Evolutionary conservation across 2,113 vertebrate species (phyloP).

Genomic region (Carassius carassius): DNA sequence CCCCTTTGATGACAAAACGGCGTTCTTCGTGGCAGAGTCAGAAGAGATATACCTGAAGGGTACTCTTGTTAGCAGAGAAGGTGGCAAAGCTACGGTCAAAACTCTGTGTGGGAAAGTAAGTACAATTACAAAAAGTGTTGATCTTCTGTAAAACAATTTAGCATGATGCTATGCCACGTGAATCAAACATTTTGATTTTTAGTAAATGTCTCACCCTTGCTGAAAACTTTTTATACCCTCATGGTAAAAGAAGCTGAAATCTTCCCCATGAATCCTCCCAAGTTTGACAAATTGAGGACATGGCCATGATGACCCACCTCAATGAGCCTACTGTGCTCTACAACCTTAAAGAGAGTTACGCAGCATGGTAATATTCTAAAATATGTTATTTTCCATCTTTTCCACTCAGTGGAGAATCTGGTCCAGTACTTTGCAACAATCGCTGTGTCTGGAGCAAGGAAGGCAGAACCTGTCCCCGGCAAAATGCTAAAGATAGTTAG

Average conservation of each 20-base stretch:
- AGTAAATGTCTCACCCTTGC: background rate
- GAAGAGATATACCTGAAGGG: background rate
- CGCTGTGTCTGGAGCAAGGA: conserved; percentile 65
- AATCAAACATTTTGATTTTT: background rate
- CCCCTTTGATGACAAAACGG: conserved; percentile 85
- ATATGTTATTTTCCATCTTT: background rate
- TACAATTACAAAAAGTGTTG: background rate
- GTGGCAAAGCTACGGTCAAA: conserved; percentile 81
- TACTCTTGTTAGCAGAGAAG: background rate
- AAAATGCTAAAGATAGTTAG: conserved; percentile 35
- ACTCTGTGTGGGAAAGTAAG: conserved; percentile 41
- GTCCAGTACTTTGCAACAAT: conserved; percentile 81
- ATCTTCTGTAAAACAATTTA: background rate
- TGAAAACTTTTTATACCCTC: conserved; percentile 28
- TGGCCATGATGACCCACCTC: conserved; percentile 69
- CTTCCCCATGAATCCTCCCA: conserved; percentile 76
- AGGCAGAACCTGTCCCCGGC: conserved; percentile 19
- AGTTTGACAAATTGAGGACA: conserved; percentile 75
- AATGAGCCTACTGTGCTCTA: conserved; percentile 64
- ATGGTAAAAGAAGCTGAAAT: no score
- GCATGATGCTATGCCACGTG: background rate
- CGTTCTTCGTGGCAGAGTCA: conserved; percentile 43
- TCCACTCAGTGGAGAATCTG: conserved; percentile 74
- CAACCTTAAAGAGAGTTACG: conserved; percentile 80
- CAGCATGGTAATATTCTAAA: conserved; percentile 65